These are phyloP conservation scores for Centropyge bicolor DNA, from an alignment of 2,797 vertebrate species.

Conservation along the genomic window DNA sequence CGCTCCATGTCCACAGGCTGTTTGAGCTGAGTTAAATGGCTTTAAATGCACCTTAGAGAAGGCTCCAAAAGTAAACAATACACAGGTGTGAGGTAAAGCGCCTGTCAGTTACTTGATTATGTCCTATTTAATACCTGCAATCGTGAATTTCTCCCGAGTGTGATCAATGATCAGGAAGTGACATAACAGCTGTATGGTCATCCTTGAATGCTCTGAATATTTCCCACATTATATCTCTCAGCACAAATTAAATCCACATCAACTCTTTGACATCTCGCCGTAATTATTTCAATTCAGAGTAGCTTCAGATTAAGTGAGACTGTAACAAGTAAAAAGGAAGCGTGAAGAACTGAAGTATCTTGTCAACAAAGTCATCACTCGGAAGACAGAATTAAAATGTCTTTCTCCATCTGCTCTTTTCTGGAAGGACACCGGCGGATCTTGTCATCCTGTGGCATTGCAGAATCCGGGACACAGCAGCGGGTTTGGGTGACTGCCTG, in stretches of 20 bases:
- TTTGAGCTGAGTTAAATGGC: constrained; percentile 48
- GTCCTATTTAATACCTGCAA: constrained; percentile 1
- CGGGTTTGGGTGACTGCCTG: constrained; percentile 76
- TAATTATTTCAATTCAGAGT: constrained; percentile 16
- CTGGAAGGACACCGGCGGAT: constrained; percentile 70
- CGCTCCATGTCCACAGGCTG: constrained; percentile 44
- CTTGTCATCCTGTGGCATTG: constrained; percentile 60
- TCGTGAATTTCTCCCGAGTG: constrained; percentile 2
- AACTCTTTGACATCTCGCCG: not conserved
- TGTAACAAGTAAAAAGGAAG: not conserved
- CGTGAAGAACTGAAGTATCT: constrained; percentile 8
- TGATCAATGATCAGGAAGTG: constrained; percentile 15
- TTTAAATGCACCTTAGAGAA: constrained; percentile 54
- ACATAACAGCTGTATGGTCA: not conserved
- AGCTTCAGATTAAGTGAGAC: constrained; percentile 13
- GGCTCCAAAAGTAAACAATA: constrained; percentile 49
- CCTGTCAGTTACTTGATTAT: not conserved
- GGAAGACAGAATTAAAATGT: constrained; percentile 43
- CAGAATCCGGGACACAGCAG: constrained; percentile 66
- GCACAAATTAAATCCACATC: constrained; percentile 27
- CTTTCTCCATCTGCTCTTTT: constrained; percentile 61
- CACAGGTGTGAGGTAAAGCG: not conserved
- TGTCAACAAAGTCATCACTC: constrained; percentile 37
- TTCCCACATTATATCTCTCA: constrained; percentile 5
- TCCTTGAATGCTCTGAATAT: not conserved